A percentile compares a stretch with the other conserved stretches of the same genome.
These are phyloP conservation scores for Sebastes trivittatus DNA, from an alignment of 2,797 vertebrate species.

Conservation along the genomic window DNA sequence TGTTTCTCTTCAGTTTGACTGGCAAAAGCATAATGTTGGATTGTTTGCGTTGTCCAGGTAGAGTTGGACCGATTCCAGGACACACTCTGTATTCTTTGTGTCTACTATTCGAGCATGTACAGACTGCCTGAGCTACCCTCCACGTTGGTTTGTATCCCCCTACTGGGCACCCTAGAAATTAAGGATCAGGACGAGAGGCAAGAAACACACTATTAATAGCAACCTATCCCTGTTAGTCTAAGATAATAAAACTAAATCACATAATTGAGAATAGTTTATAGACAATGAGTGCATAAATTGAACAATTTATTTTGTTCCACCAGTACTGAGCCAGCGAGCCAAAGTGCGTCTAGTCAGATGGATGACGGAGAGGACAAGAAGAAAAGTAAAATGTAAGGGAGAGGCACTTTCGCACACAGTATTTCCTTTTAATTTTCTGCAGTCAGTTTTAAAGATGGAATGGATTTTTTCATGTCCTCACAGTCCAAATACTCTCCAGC, in stretches of 20 bases:
- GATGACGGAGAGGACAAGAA: constrained; percentile 38
- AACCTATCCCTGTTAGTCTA: background rate
- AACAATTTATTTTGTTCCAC: background rate
- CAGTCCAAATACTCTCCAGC: background rate
- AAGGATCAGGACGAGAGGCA: constrained; percentile 54
- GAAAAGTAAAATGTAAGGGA: constrained; percentile 60
- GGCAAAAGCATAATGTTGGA: background rate
- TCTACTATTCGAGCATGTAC: constrained; percentile 89
- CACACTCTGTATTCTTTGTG: constrained; percentile 83
- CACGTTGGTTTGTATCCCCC: constrained; percentile 76
- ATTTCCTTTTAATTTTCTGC: background rate
- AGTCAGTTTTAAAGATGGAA: background rate
- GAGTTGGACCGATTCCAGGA: constrained; percentile 92
- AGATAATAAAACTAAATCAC: background rate
- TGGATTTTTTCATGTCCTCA: constrained; percentile 7
- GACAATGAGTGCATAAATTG: background rate
- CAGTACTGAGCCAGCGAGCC: constrained; percentile 28
- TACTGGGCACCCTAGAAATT: constrained; percentile 73
- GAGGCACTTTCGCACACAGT: background rate
- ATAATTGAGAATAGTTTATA: background rate
- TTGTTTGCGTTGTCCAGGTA: constrained; percentile 73
- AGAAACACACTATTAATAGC: constrained; percentile 1
- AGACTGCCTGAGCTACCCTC: constrained; percentile 58
- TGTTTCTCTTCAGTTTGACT: background rate
- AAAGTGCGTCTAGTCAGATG: constrained; percentile 22